These are phyloP conservation scores for Shinisaurus crocodilurus DNA, from an alignment of 2,113 vertebrate species.

Conservation along the genomic window DNA sequence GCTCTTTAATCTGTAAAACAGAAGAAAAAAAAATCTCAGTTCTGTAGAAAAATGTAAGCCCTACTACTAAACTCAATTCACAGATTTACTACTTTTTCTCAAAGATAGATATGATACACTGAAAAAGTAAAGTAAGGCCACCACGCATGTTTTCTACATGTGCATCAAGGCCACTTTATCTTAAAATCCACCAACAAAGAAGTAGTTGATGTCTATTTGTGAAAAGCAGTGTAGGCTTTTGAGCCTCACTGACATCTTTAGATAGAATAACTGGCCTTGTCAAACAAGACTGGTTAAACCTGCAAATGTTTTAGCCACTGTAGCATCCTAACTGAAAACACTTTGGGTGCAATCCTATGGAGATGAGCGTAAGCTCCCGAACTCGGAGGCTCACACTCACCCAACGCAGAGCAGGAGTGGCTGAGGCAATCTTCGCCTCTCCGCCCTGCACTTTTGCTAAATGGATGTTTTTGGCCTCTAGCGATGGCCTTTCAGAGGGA, in stretches of 20 bases:
- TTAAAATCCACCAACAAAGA: background rate
- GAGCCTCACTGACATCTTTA: background rate
- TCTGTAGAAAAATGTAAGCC: background rate
- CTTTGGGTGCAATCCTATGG: too few species aligned
- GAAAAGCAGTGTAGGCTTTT: background rate
- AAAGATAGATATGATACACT: background rate
- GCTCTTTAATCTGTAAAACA: constrained; percentile 88
- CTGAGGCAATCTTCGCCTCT: too few species aligned
- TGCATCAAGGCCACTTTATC: background rate
- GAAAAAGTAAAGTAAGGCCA: background rate
- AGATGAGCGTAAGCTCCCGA: too few species aligned
- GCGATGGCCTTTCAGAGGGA: too few species aligned
- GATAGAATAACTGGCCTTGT: background rate
- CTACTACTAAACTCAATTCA: background rate
- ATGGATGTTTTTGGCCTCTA: too few species aligned
- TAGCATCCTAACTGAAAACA: background rate
- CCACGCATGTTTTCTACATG: background rate
- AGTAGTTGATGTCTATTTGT: background rate
- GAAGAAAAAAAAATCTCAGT: constrained; percentile 25
- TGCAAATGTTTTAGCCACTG: background rate
- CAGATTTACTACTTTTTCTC: background rate
- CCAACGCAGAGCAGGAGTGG: too few species aligned
- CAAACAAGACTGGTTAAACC: background rate
- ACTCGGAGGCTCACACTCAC: too few species aligned
- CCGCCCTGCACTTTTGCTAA: too few species aligned